Evolutionary conservation across 2,797 vertebrate genomes (phyloP), one percentile per base, ranked within the genome.

Genomic region (Eulemur rubriventer): DNA sequence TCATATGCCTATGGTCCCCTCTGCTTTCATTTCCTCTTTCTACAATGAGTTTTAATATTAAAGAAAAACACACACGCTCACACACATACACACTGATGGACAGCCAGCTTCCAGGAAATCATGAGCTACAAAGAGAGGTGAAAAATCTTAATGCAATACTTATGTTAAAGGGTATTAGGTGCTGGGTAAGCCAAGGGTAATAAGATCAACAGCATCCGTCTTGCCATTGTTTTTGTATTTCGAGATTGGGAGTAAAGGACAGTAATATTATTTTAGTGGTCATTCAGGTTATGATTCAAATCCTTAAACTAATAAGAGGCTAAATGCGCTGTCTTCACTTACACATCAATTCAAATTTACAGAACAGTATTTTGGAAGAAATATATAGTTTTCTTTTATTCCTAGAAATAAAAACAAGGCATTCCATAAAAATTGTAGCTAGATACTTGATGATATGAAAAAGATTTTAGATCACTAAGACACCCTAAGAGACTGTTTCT

Each of bases 31-130:
- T 97, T 96, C 95, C 81, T 94, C 73, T 93, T 94, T 85, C 85
- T 78, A 46, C 87, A 46, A 14, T 50, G 93, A 93, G 80, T 92
- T 97, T 96, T 88, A 93, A 95, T 96, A 97, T 94, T 93, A 94
- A 96, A 95, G 82, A 89, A 92, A 97, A 95, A 96, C 93, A 95
- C 85, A 94, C 94, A 92, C 86, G 85, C 88, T 70, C 83, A 59
- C 88, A 73, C 79, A 92, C 82, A 91, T n/a, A 86, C 41, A 95
- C 50, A 61, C 41, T 93, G 84, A 97, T 70, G 72, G 95, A 86
- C 84, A 92, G 78, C 65, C 91, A 78, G 95, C 72, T 97, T 97
- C 96, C 95, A 93, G 95, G 82, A 96, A 97, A 96, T 61, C 84
- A 20, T 30, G 69, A 89, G 90, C 93, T 89, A 91, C 84, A 91